These are phyloP conservation scores for Mus musculus DNA, from an alignment of 2,113 vertebrate species.

Conservation along the genomic window GRCm39 chr9:31643501-31644000, in stretches of 20 bases:
- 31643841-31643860: neutral
- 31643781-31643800: neutral
- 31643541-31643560: neutral
- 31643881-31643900: neutral
- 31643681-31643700: neutral
- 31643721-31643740: neutral
- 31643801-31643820: neutral
- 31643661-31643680: neutral
- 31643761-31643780: neutral
- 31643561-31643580: neutral
- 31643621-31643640: neutral
- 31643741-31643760: neutral
- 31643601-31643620: too few species aligned
- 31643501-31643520: neutral
- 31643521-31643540: neutral
- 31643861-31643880: neutral
- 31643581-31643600: neutral
- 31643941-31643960: neutral
- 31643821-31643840: neutral
- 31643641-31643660: neutral
- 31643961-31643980: neutral
- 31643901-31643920: neutral
- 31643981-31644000: neutral
- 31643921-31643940: neutral
- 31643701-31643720: neutral